These are phyloP conservation scores for Apodemus speciosus DNA, from an alignment of 2,113 vertebrate species.

Conservation along the genomic window DNA sequence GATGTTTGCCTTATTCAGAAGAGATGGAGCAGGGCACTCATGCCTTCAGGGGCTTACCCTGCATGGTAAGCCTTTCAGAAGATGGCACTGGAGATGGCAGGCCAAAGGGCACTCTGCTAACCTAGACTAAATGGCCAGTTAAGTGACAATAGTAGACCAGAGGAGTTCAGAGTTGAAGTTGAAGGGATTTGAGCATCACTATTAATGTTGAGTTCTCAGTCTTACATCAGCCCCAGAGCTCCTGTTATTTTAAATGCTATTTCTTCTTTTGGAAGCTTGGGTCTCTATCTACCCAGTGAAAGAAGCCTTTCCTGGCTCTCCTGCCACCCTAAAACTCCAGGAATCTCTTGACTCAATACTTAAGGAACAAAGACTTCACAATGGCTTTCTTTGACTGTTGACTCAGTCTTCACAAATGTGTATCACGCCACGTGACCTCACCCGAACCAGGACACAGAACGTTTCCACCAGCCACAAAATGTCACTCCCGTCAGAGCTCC, in stretches of 20 bases:
- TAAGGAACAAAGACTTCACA: constrained; percentile 4
- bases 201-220: accelerated
- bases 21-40: background rate
- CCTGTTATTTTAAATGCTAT: background rate
- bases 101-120: background rate
- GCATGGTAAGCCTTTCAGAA: background rate
- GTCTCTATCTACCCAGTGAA: background rate
- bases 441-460: background rate
- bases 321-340: background rate
- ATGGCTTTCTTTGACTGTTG: constrained; percentile 13
- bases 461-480: constrained; percentile 53
- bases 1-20: background rate
- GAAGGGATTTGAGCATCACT: background rate
- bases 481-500: background rate
- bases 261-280: background rate
- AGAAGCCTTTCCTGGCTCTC: background rate
- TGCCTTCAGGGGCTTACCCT: background rate
- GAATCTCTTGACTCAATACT: constrained; percentile 19
- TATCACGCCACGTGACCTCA: background rate
- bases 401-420: constrained; percentile 16
- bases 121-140: background rate
- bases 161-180: background rate
- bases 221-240: background rate
- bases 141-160: background rate
- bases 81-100: background rate